These are phyloP conservation scores for Poeciliopsis prolifica DNA, from an alignment of 2,113 vertebrate genomes.

Conservation along the genomic window DNA sequence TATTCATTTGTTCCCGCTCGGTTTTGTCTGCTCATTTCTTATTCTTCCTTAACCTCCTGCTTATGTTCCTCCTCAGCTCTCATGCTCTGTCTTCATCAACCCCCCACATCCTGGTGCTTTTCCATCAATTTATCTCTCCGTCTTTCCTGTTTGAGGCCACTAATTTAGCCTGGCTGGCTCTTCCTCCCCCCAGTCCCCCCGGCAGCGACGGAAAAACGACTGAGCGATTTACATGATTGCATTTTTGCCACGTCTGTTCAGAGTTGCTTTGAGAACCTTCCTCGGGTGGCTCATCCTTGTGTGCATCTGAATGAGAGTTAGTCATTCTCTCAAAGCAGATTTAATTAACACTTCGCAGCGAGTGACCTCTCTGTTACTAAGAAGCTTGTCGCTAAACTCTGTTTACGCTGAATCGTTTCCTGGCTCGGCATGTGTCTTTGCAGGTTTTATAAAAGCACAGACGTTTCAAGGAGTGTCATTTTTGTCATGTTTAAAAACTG, in stretches of 20 bases:
- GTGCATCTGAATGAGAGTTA: slow-evolving; percentile 1
- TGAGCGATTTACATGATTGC: slow-evolving; percentile 44
- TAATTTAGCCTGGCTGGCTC: slow-evolving; percentile 53
- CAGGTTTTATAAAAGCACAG: background rate
- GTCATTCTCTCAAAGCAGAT: background rate
- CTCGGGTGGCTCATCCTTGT: slow-evolving; percentile 10
- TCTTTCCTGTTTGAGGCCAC: slow-evolving; percentile 60
- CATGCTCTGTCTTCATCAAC: slow-evolving; percentile 4
- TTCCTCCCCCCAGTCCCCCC: slow-evolving; percentile 30
- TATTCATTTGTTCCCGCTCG: slow-evolving; percentile 22
- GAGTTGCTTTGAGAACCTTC: slow-evolving; percentile 27
- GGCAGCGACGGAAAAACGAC: slow-evolving; percentile 61
- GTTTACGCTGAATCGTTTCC: background rate
- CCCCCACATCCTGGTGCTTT: background rate
- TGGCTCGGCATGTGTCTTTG: background rate
- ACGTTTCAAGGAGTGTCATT: background rate
- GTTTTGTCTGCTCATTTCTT: slow-evolving; percentile 13
- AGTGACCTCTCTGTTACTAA: background rate
- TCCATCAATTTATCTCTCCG: slow-evolving; percentile 40
- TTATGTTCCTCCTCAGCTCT: slow-evolving; percentile 15
- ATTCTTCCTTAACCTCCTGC: slow-evolving; percentile 9
- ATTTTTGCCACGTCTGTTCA: slow-evolving; percentile 30
- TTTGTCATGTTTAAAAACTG: background rate
- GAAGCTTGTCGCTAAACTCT: background rate
- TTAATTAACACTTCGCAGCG: background rate